Base-by-base conservation (phyloP, 1,140 invertebrate species). In the Papilio dardanus region DNA sequence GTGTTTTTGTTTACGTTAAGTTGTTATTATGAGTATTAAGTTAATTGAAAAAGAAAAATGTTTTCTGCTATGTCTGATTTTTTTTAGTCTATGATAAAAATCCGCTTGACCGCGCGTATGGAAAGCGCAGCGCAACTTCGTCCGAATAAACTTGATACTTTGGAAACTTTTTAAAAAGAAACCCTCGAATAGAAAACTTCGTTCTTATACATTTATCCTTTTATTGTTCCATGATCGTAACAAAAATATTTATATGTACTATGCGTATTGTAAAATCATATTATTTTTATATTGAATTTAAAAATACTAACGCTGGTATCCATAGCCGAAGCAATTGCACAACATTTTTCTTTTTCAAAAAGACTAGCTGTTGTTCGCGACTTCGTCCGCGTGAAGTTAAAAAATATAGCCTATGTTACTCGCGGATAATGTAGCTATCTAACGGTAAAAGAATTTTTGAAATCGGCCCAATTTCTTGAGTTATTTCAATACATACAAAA, bases 61-160 rank as follows among this genome's bases (percentile, higher is more conserved):
- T 46, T 46, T 28, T 37, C 71, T 75, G 75, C 71, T 66, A 24
- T 58, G 21, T 73, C 71, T 73, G 50, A 33, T 33, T 33, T 58
- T 73, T 58, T 73, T 76, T 82, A 81, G 77, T 92, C 91, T 93
- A 79, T 89, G 84, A 67, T 74, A 81, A 86, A 89, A 92, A 89
- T 93, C 85, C 87, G 91, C 91, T 93, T 93, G 91, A 93, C 91
- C 91, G 90, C 90, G 88, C 91, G 87, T 92, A 91, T 91, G 87
- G 86, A 91, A 88, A 86, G 84, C 86, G 81, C 88, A 83, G 81
- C 79, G 77, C 81, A 84, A 90, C 87, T 88, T 77, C 80, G 86
- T 67, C 83, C 80, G 79, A 82, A 76, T 74, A 81, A 89, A 89
- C 90, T 92, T 92, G 89, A 92, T 92, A 92, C 88, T 93, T 90